These are phyloP conservation scores for Crenuchus spilurus DNA, from an alignment of 2,797 vertebrate genomes.

Conservation along the genomic window DNA sequence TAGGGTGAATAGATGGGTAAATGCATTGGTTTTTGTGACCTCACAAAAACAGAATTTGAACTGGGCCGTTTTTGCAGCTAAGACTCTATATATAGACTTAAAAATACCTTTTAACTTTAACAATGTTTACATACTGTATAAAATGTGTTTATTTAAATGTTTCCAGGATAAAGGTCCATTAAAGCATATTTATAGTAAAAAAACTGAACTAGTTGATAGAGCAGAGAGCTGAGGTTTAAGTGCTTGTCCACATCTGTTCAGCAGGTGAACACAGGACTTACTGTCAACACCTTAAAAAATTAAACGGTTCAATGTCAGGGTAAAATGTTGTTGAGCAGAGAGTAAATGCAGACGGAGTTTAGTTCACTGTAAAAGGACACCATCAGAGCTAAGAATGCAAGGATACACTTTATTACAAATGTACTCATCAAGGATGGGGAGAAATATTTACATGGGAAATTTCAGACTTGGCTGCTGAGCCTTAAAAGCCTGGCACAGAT, in stretches of 20 bases:
- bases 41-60: no score
- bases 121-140: no score
- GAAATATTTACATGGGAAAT: conserved; percentile 50
- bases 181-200: no score
- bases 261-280: conserved; percentile 58
- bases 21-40: no score
- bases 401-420: conserved; percentile 15
- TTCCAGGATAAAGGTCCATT: no score
- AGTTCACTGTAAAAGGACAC: conserved; percentile 13
- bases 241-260: conserved; percentile 59
- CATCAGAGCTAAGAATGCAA: conserved; percentile 22
- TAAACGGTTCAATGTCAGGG: conserved; percentile 44
- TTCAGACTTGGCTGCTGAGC: conserved; percentile 22
- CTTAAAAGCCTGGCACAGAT: conserved; percentile 13
- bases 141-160: no score
- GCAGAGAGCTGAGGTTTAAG: not conserved
- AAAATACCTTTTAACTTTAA: no score
- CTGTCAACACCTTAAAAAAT: conserved; percentile 52
- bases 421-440: conserved; percentile 24
- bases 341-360: conserved; percentile 37
- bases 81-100: no score
- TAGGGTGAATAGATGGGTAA: no score
- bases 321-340: conserved; percentile 19
- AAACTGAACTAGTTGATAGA: conserved; percentile 6
- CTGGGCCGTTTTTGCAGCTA: no score